These are phyloP conservation scores for Plebejus melissa DNA, from an alignment of 2,888 invertebrate genomes.

Conservation along the genomic window DNA sequence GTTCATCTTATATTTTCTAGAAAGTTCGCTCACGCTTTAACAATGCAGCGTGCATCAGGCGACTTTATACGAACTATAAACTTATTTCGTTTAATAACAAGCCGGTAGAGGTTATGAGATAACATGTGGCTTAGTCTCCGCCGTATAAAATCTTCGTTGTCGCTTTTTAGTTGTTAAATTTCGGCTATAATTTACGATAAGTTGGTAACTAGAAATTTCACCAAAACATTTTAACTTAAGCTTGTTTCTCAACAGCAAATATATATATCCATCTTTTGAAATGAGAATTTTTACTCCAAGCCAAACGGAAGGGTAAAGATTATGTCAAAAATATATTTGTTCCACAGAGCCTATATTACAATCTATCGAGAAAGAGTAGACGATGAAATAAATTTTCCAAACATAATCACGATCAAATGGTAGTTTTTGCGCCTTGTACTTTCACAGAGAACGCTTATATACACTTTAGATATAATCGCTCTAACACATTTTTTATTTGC, in stretches of 20 bases:
- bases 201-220: background rate
- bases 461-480: too few species aligned
- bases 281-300: too few species aligned
- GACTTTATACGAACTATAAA: conserved; percentile 42
- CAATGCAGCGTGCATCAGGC: conserved; percentile 38
- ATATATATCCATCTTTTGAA: too few species aligned
- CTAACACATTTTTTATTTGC: too few species aligned
- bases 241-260: background rate
- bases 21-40: conserved; percentile 21
- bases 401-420: too few species aligned
- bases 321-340: too few species aligned
- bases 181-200: background rate
- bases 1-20: conserved; percentile 22
- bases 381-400: too few species aligned
- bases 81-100: conserved; percentile 42
- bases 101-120: conserved; percentile 38
- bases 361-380: too few species aligned
- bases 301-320: too few species aligned
- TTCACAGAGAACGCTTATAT: too few species aligned
- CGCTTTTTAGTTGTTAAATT: conserved; percentile 26
- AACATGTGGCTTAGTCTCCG: conserved; percentile 35
- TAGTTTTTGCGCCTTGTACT: too few species aligned
- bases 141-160: conserved; percentile 28
- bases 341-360: too few species aligned
- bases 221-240: background rate